A percentile compares a stretch with the other conserved stretches of the same genome.
Evolutionary conservation across 2,888 invertebrate genomes (phyloP).

Genomic region (Pollenia angustigena): DNA sequence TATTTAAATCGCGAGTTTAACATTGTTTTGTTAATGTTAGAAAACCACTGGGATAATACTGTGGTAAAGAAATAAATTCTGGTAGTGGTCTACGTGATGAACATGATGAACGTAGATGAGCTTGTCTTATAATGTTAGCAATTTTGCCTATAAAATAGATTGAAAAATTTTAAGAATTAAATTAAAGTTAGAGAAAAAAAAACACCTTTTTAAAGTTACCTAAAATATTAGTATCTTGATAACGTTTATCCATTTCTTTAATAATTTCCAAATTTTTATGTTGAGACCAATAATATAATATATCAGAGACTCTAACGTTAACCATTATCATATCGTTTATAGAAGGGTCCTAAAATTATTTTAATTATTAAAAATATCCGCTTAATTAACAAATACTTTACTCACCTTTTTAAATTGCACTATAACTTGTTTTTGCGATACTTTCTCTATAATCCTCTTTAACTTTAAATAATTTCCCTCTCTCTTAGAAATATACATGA

Average conservation of each 20-base stretch:
- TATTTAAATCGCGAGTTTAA: conserved; percentile 71
- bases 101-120: conserved; percentile 77
- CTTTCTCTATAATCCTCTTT: conserved; percentile 80
- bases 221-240: conserved; percentile 82
- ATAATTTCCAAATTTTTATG: conserved; percentile 81
- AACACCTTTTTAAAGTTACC: conserved; percentile 76
- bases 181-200: not conserved
- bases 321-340: conserved; percentile 77
- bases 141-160: conserved; percentile 80
- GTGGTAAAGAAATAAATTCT: conserved; percentile 83
- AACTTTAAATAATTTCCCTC: conserved; percentile 82
- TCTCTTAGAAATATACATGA: conserved; percentile 81
- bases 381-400: not conserved
- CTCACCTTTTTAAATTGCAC: conserved; percentile 81
- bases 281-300: conserved; percentile 81
- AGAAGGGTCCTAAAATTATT: conserved; percentile 75
- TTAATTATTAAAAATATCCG: not conserved
- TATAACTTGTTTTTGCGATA: conserved; percentile 79
- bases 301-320: conserved; percentile 80
- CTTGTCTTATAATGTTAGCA: conserved; percentile 82
- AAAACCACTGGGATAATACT: conserved; percentile 83
- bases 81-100: conserved; percentile 78
- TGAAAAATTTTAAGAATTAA: not conserved
- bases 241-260: conserved; percentile 81
- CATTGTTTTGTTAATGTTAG: conserved; percentile 82